A percentile compares a stretch with the other conserved stretches of the same genome.
Evolutionary conservation across 2,113 vertebrate genomes (phyloP).

Genomic region (Elgaria multicarinata): DNA sequence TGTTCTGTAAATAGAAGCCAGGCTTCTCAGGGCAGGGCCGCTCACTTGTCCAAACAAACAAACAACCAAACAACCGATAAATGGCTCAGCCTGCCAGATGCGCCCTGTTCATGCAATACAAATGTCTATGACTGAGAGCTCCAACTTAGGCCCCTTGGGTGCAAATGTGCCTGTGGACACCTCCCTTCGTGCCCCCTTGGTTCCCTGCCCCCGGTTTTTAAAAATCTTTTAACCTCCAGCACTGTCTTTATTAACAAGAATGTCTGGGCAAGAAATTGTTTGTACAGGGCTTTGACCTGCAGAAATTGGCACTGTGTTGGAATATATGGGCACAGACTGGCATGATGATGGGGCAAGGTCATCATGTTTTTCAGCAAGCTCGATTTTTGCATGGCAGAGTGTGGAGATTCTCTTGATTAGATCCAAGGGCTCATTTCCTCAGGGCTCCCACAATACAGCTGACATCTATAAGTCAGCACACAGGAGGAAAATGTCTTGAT

Average conservation of each 20-base stretch:
- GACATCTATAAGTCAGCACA: not conserved
- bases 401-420: not conserved
- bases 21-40: not conserved
- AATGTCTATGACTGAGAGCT: not conserved
- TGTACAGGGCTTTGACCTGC: not conserved
- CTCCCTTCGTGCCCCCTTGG: too few relatives aligned
- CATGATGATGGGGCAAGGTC: not conserved
- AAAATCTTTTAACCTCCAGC: too few relatives aligned
- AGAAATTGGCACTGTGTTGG: too few relatives aligned
- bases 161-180: too few relatives aligned
- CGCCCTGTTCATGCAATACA: not conserved
- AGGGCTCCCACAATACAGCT: too few relatives aligned
- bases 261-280: too few relatives aligned
- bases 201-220: too few relatives aligned
- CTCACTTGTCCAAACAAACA: too few relatives aligned
- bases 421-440: not conserved
- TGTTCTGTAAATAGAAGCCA: not conserved
- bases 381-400: not conserved
- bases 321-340: not conserved
- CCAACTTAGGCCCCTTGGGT: too few relatives aligned
- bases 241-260: too few relatives aligned
- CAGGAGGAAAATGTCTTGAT: not conserved
- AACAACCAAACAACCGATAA: too few relatives aligned
- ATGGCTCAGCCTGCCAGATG: not conserved
- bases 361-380: not conserved